phyloP scores from a whole-genome alignment of 2,113 vertebrate species.

The Clarias macrocephalus region DNA sequence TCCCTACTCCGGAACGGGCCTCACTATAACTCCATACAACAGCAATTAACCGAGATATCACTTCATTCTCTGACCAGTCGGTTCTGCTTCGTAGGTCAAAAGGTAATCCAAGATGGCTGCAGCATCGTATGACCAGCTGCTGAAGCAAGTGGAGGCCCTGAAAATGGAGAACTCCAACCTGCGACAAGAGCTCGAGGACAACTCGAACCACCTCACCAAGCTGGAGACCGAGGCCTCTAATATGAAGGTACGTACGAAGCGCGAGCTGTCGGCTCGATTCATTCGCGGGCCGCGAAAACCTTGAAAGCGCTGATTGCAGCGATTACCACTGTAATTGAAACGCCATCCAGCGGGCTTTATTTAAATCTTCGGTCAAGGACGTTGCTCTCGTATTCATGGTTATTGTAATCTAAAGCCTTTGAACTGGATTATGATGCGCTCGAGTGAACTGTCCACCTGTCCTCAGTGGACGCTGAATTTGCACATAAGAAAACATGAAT shows the following conservation, averaged over 20 bases:
- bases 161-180: conserved; percentile 99
- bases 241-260: conserved; percentile 85
- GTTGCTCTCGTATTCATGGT: conserved; percentile 17
- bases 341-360: background rate
- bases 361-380: conserved; percentile 18
- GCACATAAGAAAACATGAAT: conserved; percentile 2
- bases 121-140: conserved; percentile 98
- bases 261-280: background rate
- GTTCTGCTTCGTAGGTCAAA: conserved; percentile 70
- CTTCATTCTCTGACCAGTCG: background rate
- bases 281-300: background rate
- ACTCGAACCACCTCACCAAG: conserved; percentile 97
- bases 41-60: too few relatives aligned
- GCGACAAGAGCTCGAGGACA: conserved; percentile 97
- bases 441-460: conserved; percentile 1
- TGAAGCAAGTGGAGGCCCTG: conserved; percentile 98
- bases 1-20: too few relatives aligned
- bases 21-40: too few relatives aligned
- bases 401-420: background rate
- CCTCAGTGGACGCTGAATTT: background rate
- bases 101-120: conserved; percentile 91
- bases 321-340: conserved; percentile 14
- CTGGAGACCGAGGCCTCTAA: conserved; percentile 96
- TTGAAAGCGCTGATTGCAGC: background rate
- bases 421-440: conserved; percentile 1